Evolutionary conservation across 1,140 invertebrate species (phyloP), one percentile per base, ranked within the genome.

Genomic region (Drosophila arizonae): DNA sequence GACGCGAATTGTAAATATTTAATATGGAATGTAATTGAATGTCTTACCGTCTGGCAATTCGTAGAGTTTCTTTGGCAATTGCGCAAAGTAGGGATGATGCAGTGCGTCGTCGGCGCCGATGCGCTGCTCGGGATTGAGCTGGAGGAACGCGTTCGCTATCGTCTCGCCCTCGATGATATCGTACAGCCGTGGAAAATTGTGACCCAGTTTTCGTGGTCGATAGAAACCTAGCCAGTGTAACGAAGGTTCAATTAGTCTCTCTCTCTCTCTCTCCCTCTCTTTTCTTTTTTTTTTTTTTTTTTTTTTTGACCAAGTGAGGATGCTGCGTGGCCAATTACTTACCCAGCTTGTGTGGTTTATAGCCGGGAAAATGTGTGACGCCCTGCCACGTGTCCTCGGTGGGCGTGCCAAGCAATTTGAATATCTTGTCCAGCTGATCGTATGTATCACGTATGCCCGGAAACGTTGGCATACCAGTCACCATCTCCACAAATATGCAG

Each of bases 401-500:
- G 24, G 98, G 98, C 51, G 97, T 98, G 62, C 98, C 98, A 76
- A 98, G 94, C 77, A 98, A 95, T 94, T 97, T 97, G 92, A 99
- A 99, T 93, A 99, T 99, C 93, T 98, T 98, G 92, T 99, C 97
- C 76, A 99, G 94, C 92, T 99, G 98, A 93, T 99, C 98, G 91
- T 96, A 96, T 24, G 97, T 97, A 93, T 99, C 98, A 85, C 98
- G 94, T 84, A 98, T 97, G 62, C 98, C 98, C 56, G 98, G 98
- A 92, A 99, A 99, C 73, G 97, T 96, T 43, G 98, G 97, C 90
- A 97, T 94, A n/a, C 98, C 98, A 67, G 97, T 98, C 70, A 99
- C 95, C 97, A 99, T 99, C 93, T 99, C 98, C 46, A 98, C 96
- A 93, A 99, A 99, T 92, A 99, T 99, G 93, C 98, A 99, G 26